Base-by-base conservation (phyloP, 2,113 vertebrate species). In the Kryptolebias marmoratus region DNA sequence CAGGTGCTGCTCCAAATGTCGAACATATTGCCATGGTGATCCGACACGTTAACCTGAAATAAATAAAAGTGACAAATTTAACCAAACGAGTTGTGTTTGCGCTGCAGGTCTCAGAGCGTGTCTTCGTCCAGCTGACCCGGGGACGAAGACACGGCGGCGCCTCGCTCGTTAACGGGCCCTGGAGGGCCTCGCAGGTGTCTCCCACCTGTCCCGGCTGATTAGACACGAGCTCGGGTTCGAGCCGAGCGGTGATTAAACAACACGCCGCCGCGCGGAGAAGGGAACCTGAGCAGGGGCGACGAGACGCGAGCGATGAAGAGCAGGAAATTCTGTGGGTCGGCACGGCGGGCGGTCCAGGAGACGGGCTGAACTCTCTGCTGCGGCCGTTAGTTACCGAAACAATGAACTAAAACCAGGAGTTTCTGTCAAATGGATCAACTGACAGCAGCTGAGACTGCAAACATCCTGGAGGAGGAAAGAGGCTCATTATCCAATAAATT, bases 171-270 rank as follows among this genome's bases (percentile, higher is more conserved):
- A 62, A 47, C 1, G 54, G 8, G 60, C 15, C 47, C 39, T 12
- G 7, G 5, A 36, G 22, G 62, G 45, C 76, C 47, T 55, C 68
- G 14, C 22, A 22, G 22, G 22, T 22, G 22, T 22, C 22, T 69
- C 45, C 32, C 48, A 47, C 47, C 36, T 73, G 36, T 42, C 57
- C 50, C 11, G 10, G 50, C 57, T 67, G 63, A 78, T 72, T 45
- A 68, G 64, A 73, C 53, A 59, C 16, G 59, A 73, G n/a, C 69
- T 27, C 64, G 12, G 14, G 58, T 39, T 68, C 59, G 64, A 0
- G 18, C 30, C 60, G 53, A 44, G 47, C 27, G 42, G 27, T 68
- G 64, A 73, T 68, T 69, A 64, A 68, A 55, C 50, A 18, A 69
- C 69, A 73, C 52, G 79, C 65, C 73, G 64, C 64, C 45, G 61